Conservation (phyloP, 2,888 invertebrate species). For the Schizaphis graminum region DNA sequence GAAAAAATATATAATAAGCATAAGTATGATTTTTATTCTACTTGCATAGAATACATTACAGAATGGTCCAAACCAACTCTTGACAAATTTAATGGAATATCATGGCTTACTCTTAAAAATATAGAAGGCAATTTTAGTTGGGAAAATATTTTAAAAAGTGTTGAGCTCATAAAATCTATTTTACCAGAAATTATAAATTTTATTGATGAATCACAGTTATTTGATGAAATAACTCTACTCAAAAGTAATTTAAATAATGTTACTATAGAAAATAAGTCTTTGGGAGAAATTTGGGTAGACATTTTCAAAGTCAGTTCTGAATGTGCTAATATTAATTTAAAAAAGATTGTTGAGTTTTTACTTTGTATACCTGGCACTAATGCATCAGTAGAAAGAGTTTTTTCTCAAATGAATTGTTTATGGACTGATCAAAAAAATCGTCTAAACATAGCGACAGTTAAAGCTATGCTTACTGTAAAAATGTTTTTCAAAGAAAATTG, state of each 20-base stretch:
- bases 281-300: conserved; percentile 15
- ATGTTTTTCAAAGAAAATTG: conserved; percentile 13
- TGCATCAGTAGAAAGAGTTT: conserved; percentile 10
- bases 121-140: too few species aligned
- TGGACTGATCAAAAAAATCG: conserved; percentile 28
- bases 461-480: not conserved
- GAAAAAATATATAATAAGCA: too few species aligned
- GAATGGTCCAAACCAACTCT: too few species aligned
- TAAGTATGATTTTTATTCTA: too few species aligned
- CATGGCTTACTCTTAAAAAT: too few species aligned
- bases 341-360: conserved; percentile 5
- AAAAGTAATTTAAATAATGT: conserved; percentile 9
- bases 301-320: conserved; percentile 26
- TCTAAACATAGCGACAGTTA: not conserved
- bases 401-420: conserved; percentile 15
- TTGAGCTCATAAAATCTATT: too few species aligned
- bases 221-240: conserved; percentile 12
- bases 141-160: too few species aligned
- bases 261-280: conserved; percentile 16
- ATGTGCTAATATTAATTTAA: conserved; percentile 11
- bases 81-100: too few species aligned
- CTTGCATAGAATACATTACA: too few species aligned
- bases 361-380: conserved; percentile 16
- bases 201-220: too few species aligned
- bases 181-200: too few species aligned